phyloP scores from a whole-genome alignment of 2,888 invertebrate genomes.

The Spodoptera picta region DNA sequence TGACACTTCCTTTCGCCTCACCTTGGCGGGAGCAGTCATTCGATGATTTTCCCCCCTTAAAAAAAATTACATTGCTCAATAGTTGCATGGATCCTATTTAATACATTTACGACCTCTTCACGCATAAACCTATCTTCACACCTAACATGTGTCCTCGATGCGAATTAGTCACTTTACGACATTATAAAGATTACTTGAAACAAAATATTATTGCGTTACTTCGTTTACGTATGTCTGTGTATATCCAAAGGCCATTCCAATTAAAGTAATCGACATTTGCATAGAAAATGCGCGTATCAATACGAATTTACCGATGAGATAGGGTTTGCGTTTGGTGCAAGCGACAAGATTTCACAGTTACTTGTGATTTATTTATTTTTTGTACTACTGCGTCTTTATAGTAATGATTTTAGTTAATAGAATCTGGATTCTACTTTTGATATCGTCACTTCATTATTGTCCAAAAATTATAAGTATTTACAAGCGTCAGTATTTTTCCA shows the following conservation, averaged over 20 bases:
- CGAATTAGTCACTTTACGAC: slow-evolving; percentile 56
- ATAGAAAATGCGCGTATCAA: slow-evolving; percentile 71
- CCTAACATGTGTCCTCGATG: slow-evolving; percentile 56
- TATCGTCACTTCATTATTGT: too few relatives aligned
- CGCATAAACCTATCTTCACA: slow-evolving; percentile 45
- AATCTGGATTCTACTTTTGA: too few relatives aligned
- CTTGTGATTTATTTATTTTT: too few relatives aligned
- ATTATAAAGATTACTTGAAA: slow-evolving; percentile 49
- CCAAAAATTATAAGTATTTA: too few relatives aligned
- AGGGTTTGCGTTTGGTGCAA: slow-evolving; percentile 54
- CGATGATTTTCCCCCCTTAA: neutral
- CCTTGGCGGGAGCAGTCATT: too few relatives aligned
- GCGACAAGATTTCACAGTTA: slow-evolving; percentile 11
- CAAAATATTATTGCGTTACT: slow-evolving; percentile 53
- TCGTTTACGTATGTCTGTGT: slow-evolving; percentile 31
- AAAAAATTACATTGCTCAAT: slow-evolving; percentile 36
- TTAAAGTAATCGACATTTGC: slow-evolving; percentile 74
- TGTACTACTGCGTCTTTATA: too few relatives aligned
- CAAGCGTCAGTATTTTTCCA: too few relatives aligned
- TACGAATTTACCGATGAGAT: slow-evolving; percentile 60
- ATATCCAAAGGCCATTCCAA: slow-evolving; percentile 69
- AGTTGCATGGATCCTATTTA: slow-evolving; percentile 38
- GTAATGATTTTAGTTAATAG: too few relatives aligned
- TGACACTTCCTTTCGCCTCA: too few relatives aligned
- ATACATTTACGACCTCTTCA: slow-evolving; percentile 50